Percentiles rank a stretch among this genome's conserved stretches.
Evolutionary conservation across 2,113 vertebrate species (phyloP).

Genomic region (Halichoerus grypus): DNA sequence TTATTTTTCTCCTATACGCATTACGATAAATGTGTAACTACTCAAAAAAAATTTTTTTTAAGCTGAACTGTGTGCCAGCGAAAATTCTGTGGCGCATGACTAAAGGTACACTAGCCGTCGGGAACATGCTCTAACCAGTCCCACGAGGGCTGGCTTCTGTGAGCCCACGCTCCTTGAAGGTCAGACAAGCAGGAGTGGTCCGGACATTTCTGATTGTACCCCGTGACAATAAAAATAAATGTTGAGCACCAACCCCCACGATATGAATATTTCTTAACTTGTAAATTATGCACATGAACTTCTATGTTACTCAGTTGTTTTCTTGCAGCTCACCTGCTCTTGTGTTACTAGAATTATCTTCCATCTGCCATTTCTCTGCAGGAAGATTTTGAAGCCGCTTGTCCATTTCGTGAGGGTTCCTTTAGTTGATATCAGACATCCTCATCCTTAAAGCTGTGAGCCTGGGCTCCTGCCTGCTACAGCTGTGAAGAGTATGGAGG

Average conservation of each 20-base stretch:
- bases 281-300: not conserved
- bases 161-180: not conserved
- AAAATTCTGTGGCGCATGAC: not conserved
- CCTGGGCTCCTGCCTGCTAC: fast-evolving
- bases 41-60: not conserved
- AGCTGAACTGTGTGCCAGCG: not conserved
- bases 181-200: not conserved
- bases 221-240: not conserved
- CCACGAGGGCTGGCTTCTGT: not conserved
- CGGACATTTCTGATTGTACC: fast-evolving
- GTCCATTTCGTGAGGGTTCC: not conserved
- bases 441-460: not conserved
- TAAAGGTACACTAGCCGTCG: fast-evolving
- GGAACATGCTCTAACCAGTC: not conserved
- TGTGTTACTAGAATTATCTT: not conserved
- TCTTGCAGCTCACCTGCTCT: not conserved
- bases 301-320: not conserved
- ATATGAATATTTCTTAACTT: not conserved
- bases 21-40: not conserved
- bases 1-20: not conserved
- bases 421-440: not conserved
- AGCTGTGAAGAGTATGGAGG: fast-evolving
- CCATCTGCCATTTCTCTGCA: not conserved
- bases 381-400: not conserved
- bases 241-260: not conserved